phyloP scores from a whole-genome alignment of 2,113 vertebrate species.

The Pseudopipra pipra region DNA sequence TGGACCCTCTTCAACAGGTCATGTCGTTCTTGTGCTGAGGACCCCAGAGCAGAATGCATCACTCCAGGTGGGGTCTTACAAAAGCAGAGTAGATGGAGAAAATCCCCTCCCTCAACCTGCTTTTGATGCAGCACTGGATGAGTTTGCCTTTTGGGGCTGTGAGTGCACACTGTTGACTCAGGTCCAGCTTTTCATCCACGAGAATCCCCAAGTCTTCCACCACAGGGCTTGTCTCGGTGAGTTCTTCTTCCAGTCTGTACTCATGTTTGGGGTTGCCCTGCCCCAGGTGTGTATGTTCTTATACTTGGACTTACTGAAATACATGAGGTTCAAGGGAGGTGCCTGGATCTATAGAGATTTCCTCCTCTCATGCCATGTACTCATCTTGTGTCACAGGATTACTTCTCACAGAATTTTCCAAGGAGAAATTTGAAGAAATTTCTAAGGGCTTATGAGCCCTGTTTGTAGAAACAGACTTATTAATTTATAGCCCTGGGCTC shows the following conservation, averaged over 20 bases:
- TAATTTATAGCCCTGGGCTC: not conserved
- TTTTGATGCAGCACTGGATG: not conserved
- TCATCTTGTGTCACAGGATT: not conserved
- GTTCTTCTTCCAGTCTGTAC: not conserved
- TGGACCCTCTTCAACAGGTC: not conserved
- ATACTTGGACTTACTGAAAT: not conserved
- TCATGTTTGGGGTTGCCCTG: not conserved
- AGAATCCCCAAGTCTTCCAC: not conserved
- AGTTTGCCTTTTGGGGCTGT: not conserved
- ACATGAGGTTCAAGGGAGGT: not conserved
- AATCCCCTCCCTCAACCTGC: not conserved
- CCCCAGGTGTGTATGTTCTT: not conserved
- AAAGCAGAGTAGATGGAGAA: not conserved
- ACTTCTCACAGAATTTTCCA: not conserved
- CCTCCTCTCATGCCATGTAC: accelerated
- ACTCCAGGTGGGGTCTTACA: accelerated
- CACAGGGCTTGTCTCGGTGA: not conserved
- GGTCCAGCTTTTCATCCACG: not conserved
- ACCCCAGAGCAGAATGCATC: not conserved
- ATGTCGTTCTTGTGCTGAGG: not conserved
- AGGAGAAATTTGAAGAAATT: not conserved
- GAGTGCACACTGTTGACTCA: accelerated
- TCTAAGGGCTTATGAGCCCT: not conserved
- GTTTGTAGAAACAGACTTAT: not conserved
- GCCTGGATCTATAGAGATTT: not conserved